phyloP scores from a whole-genome alignment of 1,140 invertebrate species.

The Brevipalpus yothersi region DNA sequence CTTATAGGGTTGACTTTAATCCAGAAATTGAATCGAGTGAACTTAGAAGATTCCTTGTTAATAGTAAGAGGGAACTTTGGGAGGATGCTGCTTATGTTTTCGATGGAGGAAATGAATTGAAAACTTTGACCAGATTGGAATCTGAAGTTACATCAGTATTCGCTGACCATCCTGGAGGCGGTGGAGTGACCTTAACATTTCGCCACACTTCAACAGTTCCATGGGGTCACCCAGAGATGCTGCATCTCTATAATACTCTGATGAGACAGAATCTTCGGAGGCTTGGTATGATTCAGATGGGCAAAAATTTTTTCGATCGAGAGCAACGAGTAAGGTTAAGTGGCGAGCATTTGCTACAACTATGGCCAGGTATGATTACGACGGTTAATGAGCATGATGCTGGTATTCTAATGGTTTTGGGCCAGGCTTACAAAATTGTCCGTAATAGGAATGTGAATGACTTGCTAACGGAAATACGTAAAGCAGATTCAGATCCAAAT shows the following conservation, averaged over 20 bases:
- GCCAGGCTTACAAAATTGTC: conserved; percentile 48
- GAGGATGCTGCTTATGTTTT: conserved; percentile 7
- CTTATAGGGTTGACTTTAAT: conserved; percentile 1
- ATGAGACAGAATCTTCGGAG: conserved; percentile 1
- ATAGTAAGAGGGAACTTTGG: too few species aligned
- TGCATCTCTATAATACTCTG: conserved; percentile 4
- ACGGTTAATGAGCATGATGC: conserved; percentile 49
- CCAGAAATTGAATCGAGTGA: too few species aligned
- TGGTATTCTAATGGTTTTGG: conserved; percentile 38
- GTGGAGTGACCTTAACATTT: conserved; percentile 7
- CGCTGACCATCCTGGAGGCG: neutral
- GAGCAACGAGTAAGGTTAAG: too few species aligned
- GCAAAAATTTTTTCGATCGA: conserved; percentile 1
- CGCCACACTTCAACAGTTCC: neutral
- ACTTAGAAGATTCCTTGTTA: too few species aligned
- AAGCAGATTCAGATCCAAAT: neutral
- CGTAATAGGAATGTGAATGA: conserved; percentile 17
- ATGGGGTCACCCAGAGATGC: conserved; percentile 1
- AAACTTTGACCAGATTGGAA: conserved; percentile 1
- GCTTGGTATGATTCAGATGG: neutral
- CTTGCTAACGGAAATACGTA: neutral
- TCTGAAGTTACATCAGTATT: neutral
- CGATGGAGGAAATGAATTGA: conserved; percentile 10
- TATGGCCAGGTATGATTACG: conserved; percentile 28
- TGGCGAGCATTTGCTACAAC: neutral